These are phyloP conservation scores for Amazonetta brasiliensis DNA, from an alignment of 2,797 vertebrate species.

Conservation along the genomic window DNA sequence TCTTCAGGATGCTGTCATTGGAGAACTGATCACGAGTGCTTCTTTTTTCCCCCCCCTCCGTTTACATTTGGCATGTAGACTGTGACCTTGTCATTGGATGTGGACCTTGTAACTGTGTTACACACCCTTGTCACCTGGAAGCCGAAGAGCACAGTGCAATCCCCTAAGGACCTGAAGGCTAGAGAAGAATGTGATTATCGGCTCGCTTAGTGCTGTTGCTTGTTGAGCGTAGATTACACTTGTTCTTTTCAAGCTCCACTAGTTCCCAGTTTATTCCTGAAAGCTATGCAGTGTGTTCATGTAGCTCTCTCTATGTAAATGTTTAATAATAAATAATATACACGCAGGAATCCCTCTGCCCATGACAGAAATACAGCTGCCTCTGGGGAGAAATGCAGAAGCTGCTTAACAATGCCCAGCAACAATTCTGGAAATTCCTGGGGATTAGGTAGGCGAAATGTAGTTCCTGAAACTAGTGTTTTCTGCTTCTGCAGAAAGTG, in stretches of 20 bases:
- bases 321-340: slow-evolving; percentile 73
- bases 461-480: slow-evolving; percentile 66
- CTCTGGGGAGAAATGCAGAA: slow-evolving; percentile 75
- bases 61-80: slow-evolving; percentile 31
- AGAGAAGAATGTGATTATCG: slow-evolving; percentile 44
- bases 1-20: not conserved
- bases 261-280: slow-evolving; percentile 47
- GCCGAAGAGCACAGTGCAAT: slow-evolving; percentile 8
- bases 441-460: slow-evolving; percentile 74
- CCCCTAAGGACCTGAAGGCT: slow-evolving; percentile 49
- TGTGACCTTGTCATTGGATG: slow-evolving; percentile 52
- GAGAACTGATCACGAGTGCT: not conserved
- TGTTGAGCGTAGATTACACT: slow-evolving; percentile 39
- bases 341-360: slow-evolving; percentile 68
- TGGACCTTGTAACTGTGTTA: slow-evolving; percentile 51
- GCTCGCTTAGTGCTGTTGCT: slow-evolving; percentile 42
- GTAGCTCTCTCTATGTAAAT: slow-evolving; percentile 10
- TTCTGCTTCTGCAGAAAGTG: slow-evolving; percentile 73
- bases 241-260: slow-evolving; percentile 46
- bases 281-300: slow-evolving; percentile 39
- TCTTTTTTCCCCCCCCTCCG: not conserved
- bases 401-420: slow-evolving; percentile 72
- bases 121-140: slow-evolving; percentile 9
- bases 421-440: slow-evolving; percentile 73
- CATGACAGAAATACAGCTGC: slow-evolving; percentile 74